Percentiles rank a stretch among this genome's conserved stretches.
Conservation (phyloP, 2,797 vertebrate species). For the Hydrolagus colliei region DNA sequence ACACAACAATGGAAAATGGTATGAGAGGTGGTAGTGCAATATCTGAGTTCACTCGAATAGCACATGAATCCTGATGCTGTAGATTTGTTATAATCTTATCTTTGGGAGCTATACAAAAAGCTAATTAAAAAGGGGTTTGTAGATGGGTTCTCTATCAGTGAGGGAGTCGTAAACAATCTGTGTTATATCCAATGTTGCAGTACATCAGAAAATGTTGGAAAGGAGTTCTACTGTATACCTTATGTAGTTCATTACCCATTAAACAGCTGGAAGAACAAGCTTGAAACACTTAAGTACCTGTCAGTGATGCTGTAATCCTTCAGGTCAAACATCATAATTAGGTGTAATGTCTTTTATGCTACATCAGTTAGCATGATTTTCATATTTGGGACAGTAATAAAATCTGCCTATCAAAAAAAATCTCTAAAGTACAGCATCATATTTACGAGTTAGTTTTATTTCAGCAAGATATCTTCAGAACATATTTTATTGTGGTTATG, state of each 20-base stretch:
- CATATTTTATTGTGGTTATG: slow-evolving; percentile 3
- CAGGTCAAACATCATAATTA: slow-evolving; percentile 26
- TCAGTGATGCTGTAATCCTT: slow-evolving; percentile 11
- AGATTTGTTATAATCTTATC: not conserved
- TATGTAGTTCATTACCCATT: not conserved
- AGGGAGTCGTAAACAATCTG: not conserved
- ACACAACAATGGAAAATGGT: not conserved
- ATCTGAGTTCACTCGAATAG: not conserved
- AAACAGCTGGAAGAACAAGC: slow-evolving; percentile 20
- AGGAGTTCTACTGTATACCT: not conserved
- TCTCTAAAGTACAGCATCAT: not conserved
- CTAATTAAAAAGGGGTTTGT: not conserved
- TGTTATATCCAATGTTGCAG: not conserved
- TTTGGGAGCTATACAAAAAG: not conserved
- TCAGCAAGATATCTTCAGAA: not conserved
- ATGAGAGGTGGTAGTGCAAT: not conserved
- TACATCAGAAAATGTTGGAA: not conserved
- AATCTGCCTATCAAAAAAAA: slow-evolving; percentile 1
- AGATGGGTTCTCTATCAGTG: not conserved
- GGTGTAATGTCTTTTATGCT: slow-evolving; percentile 22
- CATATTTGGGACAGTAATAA: not conserved
- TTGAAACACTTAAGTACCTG: slow-evolving; percentile 7
- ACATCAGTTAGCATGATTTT: slow-evolving; percentile 8
- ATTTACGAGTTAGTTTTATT: not conserved
- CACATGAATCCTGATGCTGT: not conserved